These are phyloP conservation scores for Ecliptopera silaceata DNA, from an alignment of 2,888 invertebrate genomes.

Conservation along the genomic window DNA sequence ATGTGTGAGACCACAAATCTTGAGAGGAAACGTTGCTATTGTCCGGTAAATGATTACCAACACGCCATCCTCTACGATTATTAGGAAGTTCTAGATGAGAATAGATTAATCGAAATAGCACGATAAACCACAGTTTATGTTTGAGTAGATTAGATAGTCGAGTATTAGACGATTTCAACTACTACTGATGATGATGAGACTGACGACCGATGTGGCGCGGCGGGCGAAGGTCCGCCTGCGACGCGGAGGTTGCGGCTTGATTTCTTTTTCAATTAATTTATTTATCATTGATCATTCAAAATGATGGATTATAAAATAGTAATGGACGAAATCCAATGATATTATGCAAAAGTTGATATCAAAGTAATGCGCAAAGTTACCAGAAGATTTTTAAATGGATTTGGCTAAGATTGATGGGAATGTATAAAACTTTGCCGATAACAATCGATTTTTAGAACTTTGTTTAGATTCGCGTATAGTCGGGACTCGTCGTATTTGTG, in stretches of 20 bases:
- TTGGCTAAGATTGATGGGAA: constrained; percentile 7
- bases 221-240: no score
- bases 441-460: neutral
- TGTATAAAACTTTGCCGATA: neutral
- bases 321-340: neutral
- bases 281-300: constrained; percentile 5
- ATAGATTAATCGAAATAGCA: neutral
- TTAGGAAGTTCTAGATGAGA: neutral
- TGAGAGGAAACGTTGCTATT: constrained; percentile 11
- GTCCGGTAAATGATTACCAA: constrained; percentile 7
- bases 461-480: no score
- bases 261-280: no score
- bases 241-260: no score
- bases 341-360: constrained; percentile 4
- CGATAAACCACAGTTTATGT: neutral
- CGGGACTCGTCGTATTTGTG: no score
- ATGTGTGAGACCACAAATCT: constrained; percentile 10
- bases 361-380: neutral
- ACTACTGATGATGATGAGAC: no score
- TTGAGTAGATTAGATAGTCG: no score
- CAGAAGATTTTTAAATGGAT: neutral
- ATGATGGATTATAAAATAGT: constrained; percentile 1
- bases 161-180: no score
- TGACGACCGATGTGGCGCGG: no score
- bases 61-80: constrained; percentile 1